These are phyloP conservation scores for Himalopsyche anomala DNA, from an alignment of 2,888 invertebrate genomes.

Conservation along the genomic window DNA sequence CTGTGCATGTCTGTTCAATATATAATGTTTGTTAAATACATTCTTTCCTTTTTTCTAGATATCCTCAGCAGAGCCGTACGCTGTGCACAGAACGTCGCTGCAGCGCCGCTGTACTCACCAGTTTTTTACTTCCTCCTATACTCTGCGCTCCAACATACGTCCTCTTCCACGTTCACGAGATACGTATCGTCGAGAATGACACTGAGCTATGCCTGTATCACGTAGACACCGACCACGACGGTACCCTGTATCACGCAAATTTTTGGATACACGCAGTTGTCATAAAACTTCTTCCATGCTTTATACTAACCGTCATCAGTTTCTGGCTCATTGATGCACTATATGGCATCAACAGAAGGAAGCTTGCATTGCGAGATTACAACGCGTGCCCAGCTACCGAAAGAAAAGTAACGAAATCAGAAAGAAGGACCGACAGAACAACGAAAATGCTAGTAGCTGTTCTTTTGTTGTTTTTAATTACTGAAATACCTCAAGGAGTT, in stretches of 20 bases:
- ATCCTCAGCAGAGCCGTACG: conserved; percentile 85
- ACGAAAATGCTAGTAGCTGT: conserved; percentile 94
- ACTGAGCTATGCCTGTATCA: conserved; percentile 74
- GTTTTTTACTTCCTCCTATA: conserved; percentile 86
- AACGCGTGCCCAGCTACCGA: conserved; percentile 75
- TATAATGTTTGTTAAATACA: not conserved
- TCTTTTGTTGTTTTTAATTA: conserved; percentile 88
- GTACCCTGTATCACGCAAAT: conserved; percentile 82
- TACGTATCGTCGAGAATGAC: conserved; percentile 75
- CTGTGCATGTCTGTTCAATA: no score
- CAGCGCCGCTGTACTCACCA: conserved; percentile 84
- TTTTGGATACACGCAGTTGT: conserved; percentile 90
- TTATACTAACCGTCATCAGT: conserved; percentile 85
- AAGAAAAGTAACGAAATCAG: conserved; percentile 78
- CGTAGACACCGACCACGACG: conserved; percentile 77
- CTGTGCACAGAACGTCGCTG: conserved; percentile 88
- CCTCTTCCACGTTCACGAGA: conserved; percentile 76
- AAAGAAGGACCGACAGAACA: conserved; percentile 89
- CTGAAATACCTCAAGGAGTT: conserved; percentile 91
- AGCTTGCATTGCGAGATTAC: conserved; percentile 82
- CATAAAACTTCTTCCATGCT: conserved; percentile 88
- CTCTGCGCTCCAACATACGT: conserved; percentile 91
- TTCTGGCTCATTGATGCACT: conserved; percentile 84
- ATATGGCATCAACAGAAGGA: conserved; percentile 85
- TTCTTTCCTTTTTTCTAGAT: conserved; percentile 75